These are phyloP conservation scores for Todiramphus chloris DNA, from an alignment of 2,113 vertebrate genomes.

Conservation along the genomic window DNA sequence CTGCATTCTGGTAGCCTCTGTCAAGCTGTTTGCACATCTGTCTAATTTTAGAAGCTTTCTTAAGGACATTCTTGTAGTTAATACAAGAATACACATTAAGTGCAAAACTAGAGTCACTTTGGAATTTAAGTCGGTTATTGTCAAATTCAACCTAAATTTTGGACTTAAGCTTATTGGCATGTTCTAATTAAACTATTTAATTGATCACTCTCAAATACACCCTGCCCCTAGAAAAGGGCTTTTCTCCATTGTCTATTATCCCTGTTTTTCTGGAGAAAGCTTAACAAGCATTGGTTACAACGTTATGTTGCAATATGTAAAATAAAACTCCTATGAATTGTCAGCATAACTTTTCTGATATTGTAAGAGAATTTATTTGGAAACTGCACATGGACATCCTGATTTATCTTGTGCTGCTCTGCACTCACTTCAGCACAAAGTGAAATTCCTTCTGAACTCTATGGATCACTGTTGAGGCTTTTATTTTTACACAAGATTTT, in stretches of 20 bases:
- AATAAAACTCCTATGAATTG: neutral
- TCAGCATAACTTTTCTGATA: neutral
- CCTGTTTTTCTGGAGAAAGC: neutral
- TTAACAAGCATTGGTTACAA: neutral
- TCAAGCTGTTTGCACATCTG: constrained; percentile 25
- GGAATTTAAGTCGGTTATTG: neutral
- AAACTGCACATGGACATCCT: neutral
- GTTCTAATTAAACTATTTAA: neutral
- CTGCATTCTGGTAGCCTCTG: constrained; percentile 46
- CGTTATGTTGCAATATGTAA: neutral
- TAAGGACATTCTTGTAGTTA: neutral
- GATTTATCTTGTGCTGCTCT: neutral
- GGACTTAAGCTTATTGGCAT: neutral
- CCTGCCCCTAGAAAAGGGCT: neutral
- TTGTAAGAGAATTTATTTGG: neutral
- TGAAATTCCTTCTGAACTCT: neutral
- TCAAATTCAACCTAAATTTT: neutral
- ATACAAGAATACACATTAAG: neutral
- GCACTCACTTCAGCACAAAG: neutral
- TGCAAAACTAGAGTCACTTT: neutral
- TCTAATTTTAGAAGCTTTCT: constrained; percentile 3
- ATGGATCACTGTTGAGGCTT: neutral
- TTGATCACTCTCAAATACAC: neutral
- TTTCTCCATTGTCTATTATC: neutral
- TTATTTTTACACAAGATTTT: neutral